Base-by-base conservation (phyloP, 35 echinoderm and acorn worm genomes). In the Holothuria glaberrima region DNA sequence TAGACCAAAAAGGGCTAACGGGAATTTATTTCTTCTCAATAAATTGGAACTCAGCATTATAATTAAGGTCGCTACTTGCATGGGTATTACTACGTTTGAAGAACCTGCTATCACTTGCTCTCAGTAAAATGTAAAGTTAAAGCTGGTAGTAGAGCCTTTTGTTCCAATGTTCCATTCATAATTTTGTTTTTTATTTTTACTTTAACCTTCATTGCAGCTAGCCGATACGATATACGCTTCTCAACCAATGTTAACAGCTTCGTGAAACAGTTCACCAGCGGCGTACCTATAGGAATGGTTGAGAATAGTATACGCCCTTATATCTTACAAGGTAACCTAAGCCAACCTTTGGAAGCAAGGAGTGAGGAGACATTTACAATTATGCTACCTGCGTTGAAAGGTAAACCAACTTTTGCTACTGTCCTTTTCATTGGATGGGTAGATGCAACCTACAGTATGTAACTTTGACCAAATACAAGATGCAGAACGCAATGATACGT, bases 211-310 rank as follows among this genome's bases (percentile, higher is more conserved):
- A 61, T 84, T 60, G 7, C 30, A 84, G 80, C 80, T 29, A 6
- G 28, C 80, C 52, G 80, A 32, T 84, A 84, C 57, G 80, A 84
- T 9, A 84, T 84, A 13, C 80, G 80, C 21, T 59, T 29, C 33
- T 84, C 80, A 19, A 84, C 52, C 5, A 41, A 28, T 22, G 61
- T 62, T 38, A 20, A 59, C 12, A 33, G 6, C 9, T 84, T 84
- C 59, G 13, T 48, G 24, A 84, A 21, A 10, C 12, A 9, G 3
- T 84, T 84, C 57, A 57, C 17, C 21, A 58, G 46, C 57, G 80
- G 80, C 24, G 17, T 7, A 13, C 27, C 80, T 14, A 58, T 84
- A 33, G 80, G 80, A 28, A 59, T n/a, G 1, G 80, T 29, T 16
- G 54, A 63, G 30, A 84, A 84, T 61, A 46, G 56, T 32, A 30